Evolutionary conservation across 2,797 vertebrate genomes (phyloP), one percentile per base, ranked within the genome.

Genomic region (Tympanoctomys barrerae): DNA sequence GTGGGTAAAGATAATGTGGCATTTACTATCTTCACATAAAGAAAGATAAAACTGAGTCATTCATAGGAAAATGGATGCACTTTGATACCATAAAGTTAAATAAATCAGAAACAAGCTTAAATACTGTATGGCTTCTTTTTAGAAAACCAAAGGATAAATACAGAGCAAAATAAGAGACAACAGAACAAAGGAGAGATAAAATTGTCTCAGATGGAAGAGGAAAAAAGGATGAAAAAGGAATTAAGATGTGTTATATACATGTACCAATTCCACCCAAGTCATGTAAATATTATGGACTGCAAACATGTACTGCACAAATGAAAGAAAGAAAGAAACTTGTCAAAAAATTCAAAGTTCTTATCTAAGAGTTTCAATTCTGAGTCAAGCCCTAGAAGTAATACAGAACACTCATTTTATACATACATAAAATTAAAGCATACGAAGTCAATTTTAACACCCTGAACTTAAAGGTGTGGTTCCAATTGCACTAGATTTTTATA

Each of bases 371-470:
- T 77, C 93, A 77, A 92, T 82, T 39, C 52, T 83, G 68, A 92
- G 57, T 92, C 54, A 57, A 62, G 61, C 42, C 46, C 14, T 31
- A 64, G 66, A 89, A 2, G 61, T 71, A 87, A 90, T 75, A 86
- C 13, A 94, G 9, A 92, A 92, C n/a, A 86, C 16, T 0, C 28
- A 61, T n/a, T 94, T 88, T 79, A 92, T 9, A 95, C 86, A 95
- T 57, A 80, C 3, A 77, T 88, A 88, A 91, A 94, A 94, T 68
- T 79, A 85, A 94, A 59, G 52, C 16, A 21, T 82, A 93, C 89
- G 42, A 94, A 54, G 89, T 70, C 36, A 49, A 31, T 49, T 78
- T 33, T 78, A 52, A 94, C 89, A 94, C 4, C 14, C 75, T 93
- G 66, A 7, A 59, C n/a, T 68, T 92, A 89, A 82, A 91, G 59